Base-by-base conservation (phyloP, 2,797 vertebrate species). In the Megalops cyprinoides region DNA sequence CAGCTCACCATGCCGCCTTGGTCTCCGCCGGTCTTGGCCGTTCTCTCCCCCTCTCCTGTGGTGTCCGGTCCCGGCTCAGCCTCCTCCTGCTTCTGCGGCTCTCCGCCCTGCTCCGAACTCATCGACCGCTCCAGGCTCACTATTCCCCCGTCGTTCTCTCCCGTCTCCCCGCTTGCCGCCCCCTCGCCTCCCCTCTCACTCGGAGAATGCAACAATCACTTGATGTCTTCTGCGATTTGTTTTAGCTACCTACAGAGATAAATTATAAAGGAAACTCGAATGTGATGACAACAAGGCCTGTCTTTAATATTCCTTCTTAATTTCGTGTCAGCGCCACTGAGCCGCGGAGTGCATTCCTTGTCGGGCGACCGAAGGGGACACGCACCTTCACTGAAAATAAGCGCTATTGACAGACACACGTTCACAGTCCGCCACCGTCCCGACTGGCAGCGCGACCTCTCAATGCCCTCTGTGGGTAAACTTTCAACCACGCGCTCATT, bases 1-100 rank as follows among this genome's bases (percentile, higher is more conserved):
- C 28, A 62, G 90, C 94, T 94, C 86, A 95, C 94, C 94, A 95
- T 95, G 91, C 86, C 89, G 88, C 79, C 82, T 76, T 23, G 81
- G 20, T 87, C 76, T 81, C 87, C 69, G 82, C 25, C 83, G 81
- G 83, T 76, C 49, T 83, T 8, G 18, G 71, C 2, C 18, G 28
- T 77, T 84, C 42, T 80, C 77, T 78, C 82, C 77, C 46, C 44
- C 71, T 71, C 73, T 20, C 76, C 77, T 67, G 1, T 31, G 25
- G 65, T 67, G 58, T 79, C 1, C 75, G 67, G 28, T 44, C 5
- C 73, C 12, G 55, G 12, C 67, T 56, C 51, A 55, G 82, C 77
- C 83, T 76, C n/a, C 77, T 81, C 82, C 44, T 79, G 77, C 78
- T 28, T 31, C 44, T 73, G 78, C 34, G 6, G 42, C 69, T 81